Evolutionary conservation across 1,140 invertebrate species (phyloP), one percentile per base, ranked within the genome.

Genomic region (Theocolax elegans): DNA sequence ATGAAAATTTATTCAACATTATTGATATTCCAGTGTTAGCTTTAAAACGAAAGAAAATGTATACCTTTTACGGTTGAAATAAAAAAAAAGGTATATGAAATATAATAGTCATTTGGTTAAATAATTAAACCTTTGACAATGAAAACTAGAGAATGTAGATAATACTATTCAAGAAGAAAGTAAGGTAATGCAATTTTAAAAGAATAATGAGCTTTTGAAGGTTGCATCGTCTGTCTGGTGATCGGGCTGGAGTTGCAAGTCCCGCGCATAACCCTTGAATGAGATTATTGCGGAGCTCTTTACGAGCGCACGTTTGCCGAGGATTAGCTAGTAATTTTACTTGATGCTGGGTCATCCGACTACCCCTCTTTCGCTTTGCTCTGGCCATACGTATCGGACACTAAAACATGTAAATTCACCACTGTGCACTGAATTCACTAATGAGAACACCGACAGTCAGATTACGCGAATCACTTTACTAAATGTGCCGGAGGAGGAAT

Each of bases 311-410:
- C 60, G 66, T 59, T 73, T 73, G 59, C 68, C 15, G 54, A 13
- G 59, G 62, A 72, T 71, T 67, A 73, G 60, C 65, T 59, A 60
- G 70, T 56, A 72, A 62, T 65, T 63, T 67, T 62, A 54, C 69
- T 71, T 64, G 53, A 68, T 67, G 48, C 59, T 66, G 53, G 48
- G 29, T n/a, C n/a, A n/a, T 35, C 63, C 44, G 10, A 6, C 59
- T 27, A 27, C 31, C 53, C n/a, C 29, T 1, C 17, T 15, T 9
- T 25, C 29, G 29, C 60, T 46, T 23, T 51, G 13, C 17, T 17
- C 31, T 21, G 6, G 23, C 8, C 44, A 12, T 35, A 35, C 38
- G 15, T 31, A 25, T 46, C 38, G 44, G 29, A 3, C 17, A 29
- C 46, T 63, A 63, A 31, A 25, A 53, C 40, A 48, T 58, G 53